Evolutionary conservation across 2,888 invertebrate species (phyloP), one percentile per base, ranked within the genome.

Genomic region (Gymnocheta viridis): DNA sequence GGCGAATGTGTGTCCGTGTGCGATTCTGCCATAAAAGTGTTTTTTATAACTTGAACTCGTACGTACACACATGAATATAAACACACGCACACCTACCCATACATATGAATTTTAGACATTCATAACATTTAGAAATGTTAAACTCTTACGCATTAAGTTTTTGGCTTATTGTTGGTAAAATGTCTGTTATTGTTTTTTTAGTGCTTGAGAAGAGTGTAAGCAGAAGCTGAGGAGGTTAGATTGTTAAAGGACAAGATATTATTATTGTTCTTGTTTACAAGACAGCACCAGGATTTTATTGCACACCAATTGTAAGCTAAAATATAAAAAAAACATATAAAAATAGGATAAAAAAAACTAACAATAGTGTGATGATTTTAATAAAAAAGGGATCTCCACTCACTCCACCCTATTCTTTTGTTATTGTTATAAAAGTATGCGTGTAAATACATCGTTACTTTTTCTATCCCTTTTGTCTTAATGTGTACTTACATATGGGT

Each of bases 201-300:
- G 64, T 80, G 64, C 22, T 51, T 14, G n/a, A 7, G 14, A 35
- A 17, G 27, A 51, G 14, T 19, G 47, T 32, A 22, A 56, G 47
- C 17, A n/a, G 38, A 19, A 54, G 27, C 24, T 9, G 47, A 35
- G 56, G 24, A 44, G 62, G 51, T 17, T 47, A 24, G 29, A 6
- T 27, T 51, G 49, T 22, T 22, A 70, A 29, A 49, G 41, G 58
- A 72, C 77, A 72, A 77, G 54, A 54, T 72, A 84, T 77, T 84
- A 72, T 67, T 83, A 80, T 84, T 74, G 38, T 32, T 49, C 60
- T 78, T 69, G 66, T 83, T 64, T 62, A 64, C 76, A 67, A 84
- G 80, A 80, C 76, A 84, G 51, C 80, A 80, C 51, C 67, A 60
- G 72, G 67, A 76, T 84, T 84, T 84, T 84, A 84, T 84, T 84